Base-by-base conservation (phyloP, 1,140 invertebrate species). In the Heliconius melpomene region DNA sequence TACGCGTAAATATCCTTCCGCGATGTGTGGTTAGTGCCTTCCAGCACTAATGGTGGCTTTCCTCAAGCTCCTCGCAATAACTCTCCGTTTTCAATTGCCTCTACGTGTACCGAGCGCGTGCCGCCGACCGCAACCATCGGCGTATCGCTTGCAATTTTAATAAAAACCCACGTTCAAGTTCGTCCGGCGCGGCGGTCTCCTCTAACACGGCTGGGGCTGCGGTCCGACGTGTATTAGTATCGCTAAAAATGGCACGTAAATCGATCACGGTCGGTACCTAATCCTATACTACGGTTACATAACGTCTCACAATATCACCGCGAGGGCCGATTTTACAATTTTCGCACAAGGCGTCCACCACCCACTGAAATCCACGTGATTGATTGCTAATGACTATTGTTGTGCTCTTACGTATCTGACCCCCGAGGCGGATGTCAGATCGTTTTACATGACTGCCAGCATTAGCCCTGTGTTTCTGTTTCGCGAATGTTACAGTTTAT, bases 321-420 rank as follows among this genome's bases (percentile, higher is more conserved):
- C 88, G 79, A 88, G 90, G 88, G 88, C 77, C 86, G 85, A 91
- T 90, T 90, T 90, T 46, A 73, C 73, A 71, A 78, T 74, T 80
- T 77, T 78, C 80, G 74, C 83, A 85, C 81, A 82, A 83, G 79
- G 83, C 85, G 82, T 85, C 87, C 80, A 79, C 86, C 89, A 87
- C 87, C 89, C 86, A 89, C 89, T 77, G 79, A 82, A 88, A 84
- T 87, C 80, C 73, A 81, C 81, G 81, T 87, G 90, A 93, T 93
- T 93, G 91, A 93, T 91, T 90, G 89, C 87, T 89, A 91, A 93
- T 91, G 87, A 90, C 87, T 88, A 90, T 92, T 88, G 88, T 90
- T 91, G 89, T 26, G 81, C 82, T 83, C 85, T 82, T 88, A 66
- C 60, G 60, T 88, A 89, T 84, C 85, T 83, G 86, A 90, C 78